These are phyloP conservation scores for Epinephelus malabaricus DNA, from an alignment of 2,797 vertebrate genomes.

Conservation along the genomic window DNA sequence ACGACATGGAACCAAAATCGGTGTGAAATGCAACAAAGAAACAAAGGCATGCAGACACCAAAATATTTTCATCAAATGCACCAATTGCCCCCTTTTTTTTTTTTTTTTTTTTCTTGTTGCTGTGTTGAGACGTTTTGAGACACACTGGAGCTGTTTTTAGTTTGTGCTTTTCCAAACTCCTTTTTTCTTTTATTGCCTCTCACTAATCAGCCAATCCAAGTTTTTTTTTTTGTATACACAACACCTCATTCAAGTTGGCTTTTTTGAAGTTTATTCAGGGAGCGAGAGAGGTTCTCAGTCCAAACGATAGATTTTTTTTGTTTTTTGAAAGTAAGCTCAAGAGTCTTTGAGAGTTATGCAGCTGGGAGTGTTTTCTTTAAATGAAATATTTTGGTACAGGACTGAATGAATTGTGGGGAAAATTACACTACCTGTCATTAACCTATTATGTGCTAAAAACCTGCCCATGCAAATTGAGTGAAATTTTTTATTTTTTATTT, in stretches of 20 bases:
- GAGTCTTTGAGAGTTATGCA: not conserved
- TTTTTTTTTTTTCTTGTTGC: constrained; percentile 39
- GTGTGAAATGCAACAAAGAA: constrained; percentile 50
- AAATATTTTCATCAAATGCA: constrained; percentile 53
- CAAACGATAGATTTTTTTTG: not conserved
- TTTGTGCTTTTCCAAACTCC: constrained; percentile 36
- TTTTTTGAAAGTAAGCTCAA: constrained; percentile 9
- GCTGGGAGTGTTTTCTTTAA: constrained; percentile 29
- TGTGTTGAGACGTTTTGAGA: constrained; percentile 44
- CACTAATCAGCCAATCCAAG: constrained; percentile 39
- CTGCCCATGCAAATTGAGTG: constrained; percentile 19
- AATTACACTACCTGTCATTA: constrained; percentile 59
- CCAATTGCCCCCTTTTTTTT: constrained; percentile 26
- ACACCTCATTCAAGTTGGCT: constrained; percentile 55
- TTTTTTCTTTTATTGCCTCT: constrained; percentile 55
- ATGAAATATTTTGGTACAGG: constrained; percentile 30
- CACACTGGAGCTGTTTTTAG: constrained; percentile 50
- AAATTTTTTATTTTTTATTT: constrained; percentile 8
- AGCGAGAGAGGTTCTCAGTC: constrained; percentile 16
- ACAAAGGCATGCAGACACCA: constrained; percentile 50
- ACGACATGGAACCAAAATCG: constrained; percentile 45
- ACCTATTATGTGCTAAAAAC: constrained; percentile 51
- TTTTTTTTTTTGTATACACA: constrained; percentile 33
- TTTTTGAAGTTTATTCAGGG: constrained; percentile 34
- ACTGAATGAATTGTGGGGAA: not conserved